These are phyloP conservation scores for Charanyca ferruginea DNA, from an alignment of 2,888 invertebrate species.

Conservation along the genomic window DNA sequence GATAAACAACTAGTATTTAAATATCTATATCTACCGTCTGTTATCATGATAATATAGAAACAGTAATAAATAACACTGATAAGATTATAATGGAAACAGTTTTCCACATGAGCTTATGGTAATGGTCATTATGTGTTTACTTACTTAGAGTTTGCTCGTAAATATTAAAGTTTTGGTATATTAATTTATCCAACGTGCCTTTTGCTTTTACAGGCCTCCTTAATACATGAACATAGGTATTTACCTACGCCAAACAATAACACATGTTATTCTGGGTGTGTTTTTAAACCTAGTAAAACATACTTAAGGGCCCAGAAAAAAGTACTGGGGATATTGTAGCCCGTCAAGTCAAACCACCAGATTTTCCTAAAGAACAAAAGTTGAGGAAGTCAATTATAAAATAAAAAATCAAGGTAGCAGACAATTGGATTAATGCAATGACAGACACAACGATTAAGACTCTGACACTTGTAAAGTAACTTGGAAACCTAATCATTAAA, in stretches of 20 bases:
- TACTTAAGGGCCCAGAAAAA: too few species aligned
- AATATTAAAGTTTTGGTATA: conserved; percentile 6
- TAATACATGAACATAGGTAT: neutral
- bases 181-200: neutral
- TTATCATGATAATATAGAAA: conserved; percentile 48
- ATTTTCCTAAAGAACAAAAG: neutral
- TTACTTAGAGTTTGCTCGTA: conserved; percentile 14
- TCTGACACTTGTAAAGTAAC: neutral
- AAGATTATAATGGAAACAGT: conserved; percentile 40
- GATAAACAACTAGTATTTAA: conserved; percentile 42
- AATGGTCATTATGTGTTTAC: conserved; percentile 10
- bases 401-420: neutral
- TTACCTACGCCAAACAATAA: neutral
- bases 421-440: neutral
- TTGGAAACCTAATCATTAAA: neutral
- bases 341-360: too few species aligned
- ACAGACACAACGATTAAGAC: neutral
- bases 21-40: neutral
- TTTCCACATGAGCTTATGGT: conserved; percentile 31
- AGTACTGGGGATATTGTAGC: too few species aligned
- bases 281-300: neutral
- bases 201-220: neutral
- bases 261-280: neutral
- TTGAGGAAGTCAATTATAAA: neutral
- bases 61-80: conserved; percentile 56